These are phyloP conservation scores for Fragum whitleyi DNA, from an alignment of 2,888 invertebrate genomes.

Conservation along the genomic window DNA sequence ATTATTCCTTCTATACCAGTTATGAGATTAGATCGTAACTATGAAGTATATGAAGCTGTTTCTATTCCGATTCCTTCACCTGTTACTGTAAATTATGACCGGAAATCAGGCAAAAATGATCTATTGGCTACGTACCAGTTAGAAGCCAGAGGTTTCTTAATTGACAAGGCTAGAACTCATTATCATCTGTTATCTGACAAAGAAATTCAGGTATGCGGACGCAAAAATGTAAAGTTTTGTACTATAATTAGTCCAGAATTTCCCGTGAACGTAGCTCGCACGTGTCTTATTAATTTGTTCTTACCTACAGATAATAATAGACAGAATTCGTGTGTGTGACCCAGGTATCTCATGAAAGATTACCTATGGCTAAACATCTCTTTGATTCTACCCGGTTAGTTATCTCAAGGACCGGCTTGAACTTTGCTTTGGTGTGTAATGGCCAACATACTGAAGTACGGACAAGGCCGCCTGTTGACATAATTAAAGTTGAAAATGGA, in stretches of 20 bases:
- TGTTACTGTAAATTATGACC: neutral
- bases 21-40: neutral
- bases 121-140: neutral
- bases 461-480: too few relatives aligned
- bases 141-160: neutral
- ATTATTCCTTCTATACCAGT: neutral
- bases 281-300: neutral
- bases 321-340: too few relatives aligned
- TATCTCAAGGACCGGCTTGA: neutral
- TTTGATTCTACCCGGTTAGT: constrained; percentile 9
- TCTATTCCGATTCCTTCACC: neutral
- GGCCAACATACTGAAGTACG: neutral
- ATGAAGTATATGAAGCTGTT: neutral
- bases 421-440: constrained; percentile 3
- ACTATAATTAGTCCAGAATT: neutral
- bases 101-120: neutral
- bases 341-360: too few relatives aligned
- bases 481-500: too few relatives aligned
- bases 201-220: neutral
- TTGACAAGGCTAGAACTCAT: neutral
- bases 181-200: neutral
- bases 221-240: neutral
- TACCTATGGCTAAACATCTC: neutral
- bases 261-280: constrained; percentile 20
- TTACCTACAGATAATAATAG: neutral